These are phyloP conservation scores for Teleogryllus occipitalis DNA, from an alignment of 1,140 invertebrate species.

Conservation along the genomic window DNA sequence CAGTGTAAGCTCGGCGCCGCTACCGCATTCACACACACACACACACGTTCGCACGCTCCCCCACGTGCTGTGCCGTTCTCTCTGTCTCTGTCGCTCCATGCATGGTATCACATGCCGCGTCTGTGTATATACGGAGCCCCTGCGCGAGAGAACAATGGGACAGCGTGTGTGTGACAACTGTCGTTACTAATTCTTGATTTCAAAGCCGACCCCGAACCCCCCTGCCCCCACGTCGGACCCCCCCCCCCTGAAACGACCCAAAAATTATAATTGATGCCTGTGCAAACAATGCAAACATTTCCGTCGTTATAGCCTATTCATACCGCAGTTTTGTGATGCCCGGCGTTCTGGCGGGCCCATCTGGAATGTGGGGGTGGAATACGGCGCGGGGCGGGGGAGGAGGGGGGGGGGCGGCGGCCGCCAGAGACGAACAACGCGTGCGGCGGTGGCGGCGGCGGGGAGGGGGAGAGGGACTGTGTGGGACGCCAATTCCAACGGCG, in stretches of 20 bases:
- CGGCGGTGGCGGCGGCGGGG: too few species aligned
- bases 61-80: not conserved
- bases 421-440: too few species aligned
- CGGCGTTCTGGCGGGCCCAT: not conserved
- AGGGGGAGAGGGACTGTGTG: too few species aligned
- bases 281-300: not conserved
- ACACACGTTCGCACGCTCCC: not conserved
- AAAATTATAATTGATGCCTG: not conserved
- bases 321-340: not conserved
- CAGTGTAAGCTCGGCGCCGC: too few species aligned
- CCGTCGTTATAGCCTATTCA: not conserved
- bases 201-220: not conserved
- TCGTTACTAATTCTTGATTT: conserved; percentile 5
- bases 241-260: not conserved
- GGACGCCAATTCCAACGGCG: too few species aligned
- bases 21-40: not conserved
- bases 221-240: not conserved
- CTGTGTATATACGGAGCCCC: too few species aligned
- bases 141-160: not conserved
- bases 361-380: not conserved
- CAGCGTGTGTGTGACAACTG: not conserved
- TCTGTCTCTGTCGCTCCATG: not conserved
- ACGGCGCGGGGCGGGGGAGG: too few species aligned
- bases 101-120: not conserved
- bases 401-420: too few species aligned